A percentile compares a stretch with the other conserved stretches of the same genome.
These are phyloP conservation scores for Taphrorychus bicolor DNA, from an alignment of 2,888 invertebrate species.

Conservation along the genomic window DNA sequence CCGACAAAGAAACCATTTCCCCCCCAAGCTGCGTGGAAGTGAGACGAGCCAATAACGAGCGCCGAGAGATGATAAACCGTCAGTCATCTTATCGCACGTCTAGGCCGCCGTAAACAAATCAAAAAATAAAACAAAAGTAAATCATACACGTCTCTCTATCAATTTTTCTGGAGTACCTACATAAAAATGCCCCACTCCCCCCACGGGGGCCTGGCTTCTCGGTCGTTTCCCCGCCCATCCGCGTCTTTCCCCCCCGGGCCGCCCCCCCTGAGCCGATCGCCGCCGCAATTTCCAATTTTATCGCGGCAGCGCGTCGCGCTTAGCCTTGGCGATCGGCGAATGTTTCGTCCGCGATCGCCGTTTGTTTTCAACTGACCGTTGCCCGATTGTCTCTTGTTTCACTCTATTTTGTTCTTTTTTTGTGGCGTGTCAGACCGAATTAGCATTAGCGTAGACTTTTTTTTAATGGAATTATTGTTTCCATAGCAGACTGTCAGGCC, in stretches of 20 bases:
- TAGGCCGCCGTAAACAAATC: conserved; percentile 26
- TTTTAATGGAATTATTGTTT: background rate
- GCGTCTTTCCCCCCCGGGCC: conserved; percentile 39
- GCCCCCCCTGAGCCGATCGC: conserved; percentile 35
- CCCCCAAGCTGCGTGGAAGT: background rate
- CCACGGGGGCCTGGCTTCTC: conserved; percentile 37
- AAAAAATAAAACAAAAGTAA: conserved; percentile 34
- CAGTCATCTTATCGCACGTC: conserved; percentile 6
- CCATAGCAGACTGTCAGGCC: background rate
- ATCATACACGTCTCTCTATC: conserved; percentile 38
- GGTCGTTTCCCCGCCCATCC: conserved; percentile 38
- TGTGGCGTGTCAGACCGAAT: background rate
- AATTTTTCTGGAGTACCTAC: conserved; percentile 40
- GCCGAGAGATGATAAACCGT: background rate
- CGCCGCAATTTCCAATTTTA: conserved; percentile 54
- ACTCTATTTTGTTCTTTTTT: background rate
- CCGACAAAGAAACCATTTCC: background rate
- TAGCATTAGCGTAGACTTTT: background rate
- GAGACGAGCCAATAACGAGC: conserved; percentile 4
- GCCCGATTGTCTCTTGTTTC: conserved; percentile 14
- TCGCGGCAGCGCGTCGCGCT: conserved; percentile 50
- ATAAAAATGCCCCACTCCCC: conserved; percentile 39
- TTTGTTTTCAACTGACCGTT: conserved; percentile 8
- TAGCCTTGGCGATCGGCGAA: conserved; percentile 40
- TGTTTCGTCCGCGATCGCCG: conserved; percentile 28